phyloP scores from a whole-genome alignment of 2,113 vertebrate species.

The Oreochromis spilurus region DNA sequence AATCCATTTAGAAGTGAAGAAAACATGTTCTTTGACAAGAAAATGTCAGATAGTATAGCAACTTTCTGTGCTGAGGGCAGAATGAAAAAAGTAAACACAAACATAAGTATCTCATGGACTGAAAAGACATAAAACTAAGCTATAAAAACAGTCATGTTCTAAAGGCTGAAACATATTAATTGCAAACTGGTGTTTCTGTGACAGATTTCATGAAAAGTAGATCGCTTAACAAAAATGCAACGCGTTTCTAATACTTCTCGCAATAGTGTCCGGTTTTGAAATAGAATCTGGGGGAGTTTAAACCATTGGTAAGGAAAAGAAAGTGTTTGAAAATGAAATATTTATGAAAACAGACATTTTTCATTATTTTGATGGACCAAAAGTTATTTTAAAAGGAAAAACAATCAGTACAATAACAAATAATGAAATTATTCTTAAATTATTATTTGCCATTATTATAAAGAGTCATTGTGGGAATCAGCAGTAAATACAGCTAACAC shows the following conservation, averaged over 20 bases:
- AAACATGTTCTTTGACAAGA: neutral
- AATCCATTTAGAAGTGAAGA: conserved; percentile 14
- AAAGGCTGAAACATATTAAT: conserved; percentile 7
- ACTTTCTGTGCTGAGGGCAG: neutral
- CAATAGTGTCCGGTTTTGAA: neutral
- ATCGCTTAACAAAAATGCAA: neutral
- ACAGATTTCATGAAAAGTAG: neutral
- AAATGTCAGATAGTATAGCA: neutral
- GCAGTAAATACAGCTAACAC: neutral
- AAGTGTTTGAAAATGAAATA: neutral
- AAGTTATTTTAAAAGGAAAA: neutral
- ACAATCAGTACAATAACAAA: neutral
- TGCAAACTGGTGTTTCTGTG: neutral
- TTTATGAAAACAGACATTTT: neutral
- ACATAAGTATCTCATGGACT: conserved; percentile 38
- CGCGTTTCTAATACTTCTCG: neutral
- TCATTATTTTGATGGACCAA: neutral
- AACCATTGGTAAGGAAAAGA: neutral
- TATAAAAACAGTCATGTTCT: conserved; percentile 39
- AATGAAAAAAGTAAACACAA: neutral
- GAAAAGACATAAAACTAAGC: conserved; percentile 17
- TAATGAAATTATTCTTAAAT: neutral
- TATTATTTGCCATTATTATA: neutral
- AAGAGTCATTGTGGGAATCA: neutral
- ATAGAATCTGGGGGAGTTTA: neutral